phyloP scores from a whole-genome alignment of 2,113 vertebrate genomes.

The Budorcas taxicolor region DNA sequence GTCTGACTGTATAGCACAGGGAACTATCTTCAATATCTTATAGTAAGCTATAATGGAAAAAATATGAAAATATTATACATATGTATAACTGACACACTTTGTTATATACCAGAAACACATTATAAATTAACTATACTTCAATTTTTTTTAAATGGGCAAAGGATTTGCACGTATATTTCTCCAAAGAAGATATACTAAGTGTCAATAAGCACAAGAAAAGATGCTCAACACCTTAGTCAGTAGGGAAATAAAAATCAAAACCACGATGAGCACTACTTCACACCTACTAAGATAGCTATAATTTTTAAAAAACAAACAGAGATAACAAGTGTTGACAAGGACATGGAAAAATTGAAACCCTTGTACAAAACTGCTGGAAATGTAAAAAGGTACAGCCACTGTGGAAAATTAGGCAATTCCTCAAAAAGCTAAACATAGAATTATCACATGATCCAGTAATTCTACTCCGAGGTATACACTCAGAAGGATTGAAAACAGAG shows the following conservation, averaged over 20 bases:
- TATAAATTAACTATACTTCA: neutral
- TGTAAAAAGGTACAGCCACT: neutral
- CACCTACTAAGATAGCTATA: neutral
- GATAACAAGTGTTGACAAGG: neutral
- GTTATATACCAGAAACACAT: neutral
- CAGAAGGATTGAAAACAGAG: neutral
- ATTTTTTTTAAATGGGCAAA: neutral
- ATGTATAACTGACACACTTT: neutral
- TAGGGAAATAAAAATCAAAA: constrained; percentile 5
- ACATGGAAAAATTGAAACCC: neutral
- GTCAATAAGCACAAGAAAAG: neutral
- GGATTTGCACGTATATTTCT: neutral
- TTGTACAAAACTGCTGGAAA: neutral
- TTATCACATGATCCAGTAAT: neutral
- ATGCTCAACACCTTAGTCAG: neutral
- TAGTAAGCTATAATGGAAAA: neutral
- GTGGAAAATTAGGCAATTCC: neutral
- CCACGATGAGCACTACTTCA: neutral
- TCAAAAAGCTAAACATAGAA: neutral
- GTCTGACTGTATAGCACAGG: neutral
- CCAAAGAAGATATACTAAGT: neutral
- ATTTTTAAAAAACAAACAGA: neutral
- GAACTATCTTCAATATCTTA: neutral
- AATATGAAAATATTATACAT: neutral
- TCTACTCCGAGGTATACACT: neutral